Conservation (phyloP, 2,888 invertebrate species). For the Mayetiola destructor region DNA sequence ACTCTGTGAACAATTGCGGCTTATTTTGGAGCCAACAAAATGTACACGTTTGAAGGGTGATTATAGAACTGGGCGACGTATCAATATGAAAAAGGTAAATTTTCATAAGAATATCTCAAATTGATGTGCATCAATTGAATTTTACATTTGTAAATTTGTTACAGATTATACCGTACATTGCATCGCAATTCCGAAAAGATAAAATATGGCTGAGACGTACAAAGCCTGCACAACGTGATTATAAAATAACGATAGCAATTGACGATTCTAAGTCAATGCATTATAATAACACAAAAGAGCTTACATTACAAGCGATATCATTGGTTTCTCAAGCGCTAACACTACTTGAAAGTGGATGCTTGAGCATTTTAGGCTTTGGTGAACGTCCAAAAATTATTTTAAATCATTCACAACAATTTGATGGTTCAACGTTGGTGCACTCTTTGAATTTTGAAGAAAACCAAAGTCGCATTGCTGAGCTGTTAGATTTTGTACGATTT, state of each 20-base stretch:
- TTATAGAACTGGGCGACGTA: constrained; percentile 87
- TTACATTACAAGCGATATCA: constrained; percentile 90
- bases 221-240: constrained; percentile 87
- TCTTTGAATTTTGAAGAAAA: constrained; percentile 78
- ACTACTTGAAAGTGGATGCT: constrained; percentile 83
- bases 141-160: constrained; percentile 25
- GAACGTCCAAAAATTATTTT: constrained; percentile 75
- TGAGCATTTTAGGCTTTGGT: constrained; percentile 85
- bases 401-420: constrained; percentile 65
- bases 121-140: background rate
- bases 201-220: constrained; percentile 96
- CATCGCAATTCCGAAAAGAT: constrained; percentile 96
- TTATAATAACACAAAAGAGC: constrained; percentile 75
- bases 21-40: constrained; percentile 90
- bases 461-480: constrained; percentile 70
- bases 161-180: constrained; percentile 88
- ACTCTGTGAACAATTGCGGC: constrained; percentile 81
- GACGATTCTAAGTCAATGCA: constrained; percentile 90
- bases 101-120: background rate
- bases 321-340: constrained; percentile 79
- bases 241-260: constrained; percentile 89
- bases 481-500: constrained; percentile 65
- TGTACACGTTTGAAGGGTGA: constrained; percentile 87
- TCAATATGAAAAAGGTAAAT: constrained; percentile 80
- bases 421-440: constrained; percentile 68